Percentiles rank a stretch among this genome's conserved stretches.
phyloP scores from a whole-genome alignment of 2,888 invertebrate genomes.

The Zhuqinia jingwanae region DNA sequence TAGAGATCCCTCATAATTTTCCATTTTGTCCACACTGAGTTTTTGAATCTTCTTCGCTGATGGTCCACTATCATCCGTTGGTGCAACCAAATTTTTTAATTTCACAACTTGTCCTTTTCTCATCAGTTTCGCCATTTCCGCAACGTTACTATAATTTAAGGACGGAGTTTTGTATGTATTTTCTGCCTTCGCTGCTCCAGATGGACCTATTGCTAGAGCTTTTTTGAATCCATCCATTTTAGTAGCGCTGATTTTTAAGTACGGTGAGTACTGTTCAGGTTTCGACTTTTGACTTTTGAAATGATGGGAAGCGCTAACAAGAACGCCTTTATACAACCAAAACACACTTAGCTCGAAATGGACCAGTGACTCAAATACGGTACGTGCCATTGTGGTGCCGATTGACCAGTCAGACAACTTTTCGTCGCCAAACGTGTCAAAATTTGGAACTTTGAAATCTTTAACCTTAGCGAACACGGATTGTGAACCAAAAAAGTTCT shows the following conservation, averaged over 20 bases:
- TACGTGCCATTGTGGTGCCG: conserved; percentile 66
- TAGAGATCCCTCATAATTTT: conserved; percentile 67
- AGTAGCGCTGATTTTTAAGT: conserved; percentile 73
- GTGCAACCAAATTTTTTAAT: conserved; percentile 55
- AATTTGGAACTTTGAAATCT: conserved; percentile 68
- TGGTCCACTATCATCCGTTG: conserved; percentile 16
- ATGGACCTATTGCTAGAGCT: conserved; percentile 70
- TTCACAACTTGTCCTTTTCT: conserved; percentile 64
- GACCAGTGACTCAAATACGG: conserved; percentile 75
- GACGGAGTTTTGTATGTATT: conserved; percentile 46
- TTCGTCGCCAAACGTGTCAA: conserved; percentile 64
- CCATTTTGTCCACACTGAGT: conserved; percentile 50
- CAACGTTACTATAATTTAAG: conserved; percentile 52
- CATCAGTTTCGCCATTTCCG: conserved; percentile 72
- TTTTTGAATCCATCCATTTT: conserved; percentile 76
- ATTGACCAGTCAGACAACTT: conserved; percentile 68
- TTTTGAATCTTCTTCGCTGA: conserved; percentile 30
- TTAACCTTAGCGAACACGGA: conserved; percentile 59
- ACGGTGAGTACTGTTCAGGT: conserved; percentile 75
- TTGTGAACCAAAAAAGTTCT: conserved; percentile 56
- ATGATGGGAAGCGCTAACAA: conserved; percentile 73
- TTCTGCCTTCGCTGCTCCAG: conserved; percentile 45
- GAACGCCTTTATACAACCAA: conserved; percentile 75
- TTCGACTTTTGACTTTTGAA: conserved; percentile 76
- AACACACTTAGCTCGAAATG: conserved; percentile 78